These are phyloP conservation scores for Steatornis caripensis DNA, from an alignment of 2,113 vertebrate species.

Conservation along the genomic window DNA sequence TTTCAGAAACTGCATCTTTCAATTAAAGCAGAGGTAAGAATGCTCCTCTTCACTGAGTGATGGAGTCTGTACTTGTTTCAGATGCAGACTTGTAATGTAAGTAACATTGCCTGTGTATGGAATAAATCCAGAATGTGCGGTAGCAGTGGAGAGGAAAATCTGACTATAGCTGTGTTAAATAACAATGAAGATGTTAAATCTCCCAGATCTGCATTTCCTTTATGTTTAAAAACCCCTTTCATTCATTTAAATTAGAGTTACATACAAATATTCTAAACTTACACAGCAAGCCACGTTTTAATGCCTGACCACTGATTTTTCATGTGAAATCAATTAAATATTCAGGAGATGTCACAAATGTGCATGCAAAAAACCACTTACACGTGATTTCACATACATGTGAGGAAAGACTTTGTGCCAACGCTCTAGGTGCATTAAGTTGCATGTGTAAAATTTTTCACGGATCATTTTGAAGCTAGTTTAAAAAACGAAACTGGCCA, in stretches of 20 bases:
- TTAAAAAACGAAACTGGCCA: background rate
- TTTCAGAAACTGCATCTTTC: background rate
- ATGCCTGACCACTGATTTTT: background rate
- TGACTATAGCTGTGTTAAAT: background rate
- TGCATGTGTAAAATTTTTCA: background rate
- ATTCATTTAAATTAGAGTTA: slow-evolving; percentile 31
- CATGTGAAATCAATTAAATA: background rate
- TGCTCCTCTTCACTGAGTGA: background rate
- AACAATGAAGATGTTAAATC: background rate
- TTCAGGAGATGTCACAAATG: background rate
- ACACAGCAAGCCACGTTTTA: background rate
- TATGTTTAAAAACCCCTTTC: slow-evolving; percentile 2
- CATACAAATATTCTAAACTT: background rate
- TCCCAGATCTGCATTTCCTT: background rate
- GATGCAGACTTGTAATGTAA: background rate
- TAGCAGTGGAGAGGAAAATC: slow-evolving; percentile 25
- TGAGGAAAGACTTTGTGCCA: background rate
- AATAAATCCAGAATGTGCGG: background rate
- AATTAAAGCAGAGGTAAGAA: background rate
- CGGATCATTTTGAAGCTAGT: background rate
- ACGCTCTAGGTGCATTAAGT: background rate
- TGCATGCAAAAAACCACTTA: background rate
- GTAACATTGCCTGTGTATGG: background rate
- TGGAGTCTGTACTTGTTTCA: background rate
- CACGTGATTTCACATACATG: background rate